Evolutionary conservation across 2,888 invertebrate genomes (phyloP).

Genomic region (Branchellion lobata): DNA sequence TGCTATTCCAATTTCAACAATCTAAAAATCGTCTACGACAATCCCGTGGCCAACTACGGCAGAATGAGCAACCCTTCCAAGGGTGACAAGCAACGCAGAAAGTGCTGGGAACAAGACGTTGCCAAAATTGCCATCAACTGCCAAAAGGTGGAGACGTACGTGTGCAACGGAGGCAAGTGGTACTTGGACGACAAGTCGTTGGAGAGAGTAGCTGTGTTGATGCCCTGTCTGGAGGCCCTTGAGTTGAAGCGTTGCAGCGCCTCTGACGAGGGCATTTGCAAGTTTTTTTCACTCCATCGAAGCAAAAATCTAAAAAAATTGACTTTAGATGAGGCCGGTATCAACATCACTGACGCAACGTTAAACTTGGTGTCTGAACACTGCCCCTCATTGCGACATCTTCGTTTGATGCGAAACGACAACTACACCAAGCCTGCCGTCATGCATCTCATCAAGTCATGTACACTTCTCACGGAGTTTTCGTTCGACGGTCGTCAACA

Average conservation of each 20-base stretch:
- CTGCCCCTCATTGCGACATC: conserved; percentile 46
- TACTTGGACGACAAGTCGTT: conserved; percentile 50
- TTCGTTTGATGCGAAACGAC: conserved; percentile 45
- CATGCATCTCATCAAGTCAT: conserved; percentile 41
- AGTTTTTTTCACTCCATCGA: conserved; percentile 45
- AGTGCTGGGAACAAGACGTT: conserved; percentile 48
- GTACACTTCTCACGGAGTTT: conserved; percentile 36
- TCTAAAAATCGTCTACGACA: conserved; percentile 48
- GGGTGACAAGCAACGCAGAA: conserved; percentile 40
- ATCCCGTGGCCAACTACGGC: conserved; percentile 48
- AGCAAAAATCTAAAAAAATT: conserved; percentile 37
- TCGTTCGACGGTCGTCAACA: neutral
- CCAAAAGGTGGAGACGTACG: conserved; percentile 48
- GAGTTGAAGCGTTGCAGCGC: conserved; percentile 49
- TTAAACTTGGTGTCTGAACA: conserved; percentile 48
- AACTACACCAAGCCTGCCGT: conserved; percentile 47
- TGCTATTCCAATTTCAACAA: conserved; percentile 48
- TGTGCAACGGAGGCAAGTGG: conserved; percentile 47
- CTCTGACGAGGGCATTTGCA: conserved; percentile 48
- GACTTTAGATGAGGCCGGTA: conserved; percentile 48
- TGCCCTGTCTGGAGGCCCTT: conserved; percentile 46
- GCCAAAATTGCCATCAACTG: conserved; percentile 47
- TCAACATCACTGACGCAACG: conserved; percentile 46
- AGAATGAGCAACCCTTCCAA: conserved; percentile 32
- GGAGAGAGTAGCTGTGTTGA: conserved; percentile 45